A percentile compares a stretch with the other conserved stretches of the same genome.
Evolutionary conservation across 2,113 vertebrate genomes (phyloP).

Genomic region (Eira barbara): DNA sequence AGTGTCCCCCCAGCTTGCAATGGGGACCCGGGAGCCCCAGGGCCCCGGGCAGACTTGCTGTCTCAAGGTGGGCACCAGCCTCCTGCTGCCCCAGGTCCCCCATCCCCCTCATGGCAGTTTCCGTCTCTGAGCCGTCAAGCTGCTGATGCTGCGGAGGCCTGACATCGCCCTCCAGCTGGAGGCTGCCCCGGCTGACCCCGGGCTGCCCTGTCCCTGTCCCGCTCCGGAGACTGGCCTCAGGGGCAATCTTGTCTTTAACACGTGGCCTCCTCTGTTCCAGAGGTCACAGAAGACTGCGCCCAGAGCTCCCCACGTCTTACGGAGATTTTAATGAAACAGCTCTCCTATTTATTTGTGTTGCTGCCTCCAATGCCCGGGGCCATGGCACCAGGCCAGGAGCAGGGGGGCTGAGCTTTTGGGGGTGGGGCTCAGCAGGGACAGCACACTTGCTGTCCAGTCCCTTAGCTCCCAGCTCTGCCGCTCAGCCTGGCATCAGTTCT

Average conservation of each 20-base stretch:
- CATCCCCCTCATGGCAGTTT: background rate
- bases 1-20: background rate
- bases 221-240: constrained; percentile 48
- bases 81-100: background rate
- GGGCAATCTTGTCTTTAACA: constrained; percentile 51
- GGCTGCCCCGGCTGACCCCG: constrained; percentile 51
- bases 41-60: background rate
- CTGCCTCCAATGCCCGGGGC: background rate
- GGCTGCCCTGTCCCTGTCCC: constrained; percentile 41
- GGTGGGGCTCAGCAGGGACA: background rate
- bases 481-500: background rate
- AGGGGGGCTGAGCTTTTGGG: background rate
- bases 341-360: constrained; percentile 59
- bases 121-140: background rate
- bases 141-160: background rate
- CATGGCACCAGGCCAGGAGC: background rate
- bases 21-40: background rate
- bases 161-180: constrained; percentile 46
- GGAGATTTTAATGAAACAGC: constrained; percentile 54
- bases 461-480: background rate
- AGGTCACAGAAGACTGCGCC: constrained; percentile 43
- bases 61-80: accelerated
- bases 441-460: background rate
- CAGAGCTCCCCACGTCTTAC: background rate
- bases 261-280: constrained; percentile 4